A percentile compares a stretch with the other conserved stretches of the same genome.
Conservation (phyloP, 1,140 invertebrate species). For the Globodera rostochiensis region DNA sequence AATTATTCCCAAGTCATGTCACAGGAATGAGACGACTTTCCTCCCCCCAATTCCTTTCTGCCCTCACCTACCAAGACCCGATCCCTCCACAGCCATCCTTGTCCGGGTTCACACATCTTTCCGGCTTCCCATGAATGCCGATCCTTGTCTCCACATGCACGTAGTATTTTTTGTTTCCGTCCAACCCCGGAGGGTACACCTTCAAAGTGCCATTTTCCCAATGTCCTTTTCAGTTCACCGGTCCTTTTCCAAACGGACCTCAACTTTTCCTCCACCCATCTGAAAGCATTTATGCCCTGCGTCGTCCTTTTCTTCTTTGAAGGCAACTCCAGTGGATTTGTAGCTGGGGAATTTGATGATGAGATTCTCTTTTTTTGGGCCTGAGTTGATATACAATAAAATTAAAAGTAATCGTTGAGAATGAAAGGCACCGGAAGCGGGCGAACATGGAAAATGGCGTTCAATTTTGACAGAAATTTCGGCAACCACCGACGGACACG, state of each 20-base stretch:
- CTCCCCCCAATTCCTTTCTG: background rate
- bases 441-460: constrained; percentile 62
- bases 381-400: constrained; percentile 37
- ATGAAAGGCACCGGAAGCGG: constrained; percentile 51
- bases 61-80: constrained; percentile 56
- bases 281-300: constrained; percentile 62
- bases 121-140: constrained; percentile 64
- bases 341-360: constrained; percentile 64
- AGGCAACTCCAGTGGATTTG: constrained; percentile 62
- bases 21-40: background rate
- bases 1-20: background rate
- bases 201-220: constrained; percentile 29
- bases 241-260: constrained; percentile 34
- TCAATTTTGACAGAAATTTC: constrained; percentile 63
- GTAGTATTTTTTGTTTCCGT: constrained; percentile 61
- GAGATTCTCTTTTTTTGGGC: constrained; percentile 62
- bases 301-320: constrained; percentile 63
- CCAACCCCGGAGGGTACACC: constrained; percentile 58
- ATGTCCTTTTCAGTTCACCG: constrained; percentile 8
- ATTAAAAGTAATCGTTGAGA: constrained; percentile 7
- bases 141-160: constrained; percentile 63
- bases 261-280: constrained; percentile 64
- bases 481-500: constrained; percentile 29
- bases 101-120: constrained; percentile 64
- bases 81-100: constrained; percentile 64